Evolutionary conservation across 1,140 invertebrate genomes (phyloP).

Genomic region (Drosophila nasuta): DNA sequence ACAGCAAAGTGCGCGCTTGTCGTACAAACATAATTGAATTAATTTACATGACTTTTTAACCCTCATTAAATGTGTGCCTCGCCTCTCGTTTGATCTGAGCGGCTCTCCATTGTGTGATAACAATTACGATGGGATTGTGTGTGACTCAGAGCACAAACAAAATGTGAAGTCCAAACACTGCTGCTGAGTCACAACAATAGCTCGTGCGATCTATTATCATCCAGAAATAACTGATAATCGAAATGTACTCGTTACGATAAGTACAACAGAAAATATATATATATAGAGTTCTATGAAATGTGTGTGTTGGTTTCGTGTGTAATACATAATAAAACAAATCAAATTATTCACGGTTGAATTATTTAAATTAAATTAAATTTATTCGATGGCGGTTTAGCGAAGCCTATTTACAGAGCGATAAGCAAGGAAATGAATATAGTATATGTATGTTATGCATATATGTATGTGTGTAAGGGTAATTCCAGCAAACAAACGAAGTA

Average conservation of each 20-base stretch:
- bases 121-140: conserved; percentile 16
- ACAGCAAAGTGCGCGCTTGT: not conserved
- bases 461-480: conserved; percentile 23
- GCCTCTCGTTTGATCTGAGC: not conserved
- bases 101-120: conserved; percentile 26
- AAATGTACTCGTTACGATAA: conserved; percentile 8
- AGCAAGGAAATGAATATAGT: conserved; percentile 12
- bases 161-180: not conserved
- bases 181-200: conserved; percentile 17
- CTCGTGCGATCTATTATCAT: conserved; percentile 3
- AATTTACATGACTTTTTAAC: conserved; percentile 40
- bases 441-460: conserved; percentile 13
- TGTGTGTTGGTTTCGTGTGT: not conserved
- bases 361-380: conserved; percentile 61
- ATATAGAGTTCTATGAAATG: not conserved
- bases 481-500: conserved; percentile 31
- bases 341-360: not conserved
- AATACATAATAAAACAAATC: not conserved
- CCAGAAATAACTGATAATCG: conserved; percentile 1
- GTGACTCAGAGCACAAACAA: conserved; percentile 21
- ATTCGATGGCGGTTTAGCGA: conserved; percentile 70
- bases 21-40: conserved; percentile 39
- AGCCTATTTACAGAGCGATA: conserved; percentile 65
- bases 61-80: conserved; percentile 24
- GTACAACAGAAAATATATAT: not conserved